Conservation (phyloP, 2,797 vertebrate genomes). For the Nasua narica region DNA sequence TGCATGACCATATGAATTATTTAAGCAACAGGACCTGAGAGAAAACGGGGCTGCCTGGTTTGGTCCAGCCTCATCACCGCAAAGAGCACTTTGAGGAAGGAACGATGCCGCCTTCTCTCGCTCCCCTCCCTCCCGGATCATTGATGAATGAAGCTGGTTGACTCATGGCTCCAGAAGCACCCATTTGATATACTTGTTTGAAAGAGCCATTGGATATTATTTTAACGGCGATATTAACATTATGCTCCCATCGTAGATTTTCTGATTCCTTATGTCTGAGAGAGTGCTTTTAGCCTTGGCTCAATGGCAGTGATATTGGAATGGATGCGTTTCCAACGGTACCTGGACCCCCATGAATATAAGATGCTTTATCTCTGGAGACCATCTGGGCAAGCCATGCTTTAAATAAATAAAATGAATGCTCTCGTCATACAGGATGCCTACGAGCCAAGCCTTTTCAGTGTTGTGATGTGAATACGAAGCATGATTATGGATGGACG, state of each 20-base stretch:
- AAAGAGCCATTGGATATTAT: conserved; percentile 62
- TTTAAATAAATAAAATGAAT: conserved; percentile 68
- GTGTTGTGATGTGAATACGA: neutral
- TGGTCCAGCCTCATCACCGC: neutral
- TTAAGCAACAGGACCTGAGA: neutral
- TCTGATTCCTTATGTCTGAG: conserved; percentile 31
- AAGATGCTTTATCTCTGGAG: conserved; percentile 64
- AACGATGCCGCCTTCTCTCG: rapidly evolving
- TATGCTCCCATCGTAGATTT: neutral
- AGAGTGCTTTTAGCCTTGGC: conserved; percentile 64
- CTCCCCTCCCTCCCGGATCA: neutral
- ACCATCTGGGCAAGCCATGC: conserved; percentile 19
- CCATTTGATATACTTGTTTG: conserved; percentile 26
- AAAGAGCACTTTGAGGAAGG: neutral
- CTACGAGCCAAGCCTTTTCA: conserved; percentile 5
- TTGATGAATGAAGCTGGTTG: conserved; percentile 42
- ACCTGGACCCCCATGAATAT: conserved; percentile 39
- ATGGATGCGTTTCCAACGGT: conserved; percentile 33
- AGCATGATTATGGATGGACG: neutral
- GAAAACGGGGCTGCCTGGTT: rapidly evolving
- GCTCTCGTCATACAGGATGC: conserved; percentile 26
- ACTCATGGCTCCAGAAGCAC: conserved; percentile 33
- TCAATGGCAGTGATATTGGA: conserved; percentile 41
- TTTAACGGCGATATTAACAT: conserved; percentile 52
- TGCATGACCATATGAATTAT: neutral